A percentile compares a stretch with the other conserved stretches of the same genome.
Evolutionary conservation across 2,888 invertebrate genomes (phyloP).

Genomic region (Dromius quadrimaculatus): DNA sequence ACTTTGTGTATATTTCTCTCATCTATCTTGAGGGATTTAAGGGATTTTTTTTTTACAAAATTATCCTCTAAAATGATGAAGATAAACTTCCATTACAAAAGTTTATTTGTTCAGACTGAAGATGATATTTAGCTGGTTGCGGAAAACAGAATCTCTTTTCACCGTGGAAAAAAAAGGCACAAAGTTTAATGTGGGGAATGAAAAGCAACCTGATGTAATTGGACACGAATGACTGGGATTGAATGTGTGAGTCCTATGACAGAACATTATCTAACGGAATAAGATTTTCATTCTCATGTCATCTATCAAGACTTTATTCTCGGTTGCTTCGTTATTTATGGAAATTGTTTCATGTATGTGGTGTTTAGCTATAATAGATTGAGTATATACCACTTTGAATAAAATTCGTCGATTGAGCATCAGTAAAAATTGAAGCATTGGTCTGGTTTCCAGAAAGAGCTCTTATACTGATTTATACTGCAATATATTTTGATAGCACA

Average conservation of each 20-base stretch:
- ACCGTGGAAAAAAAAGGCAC: too few species aligned
- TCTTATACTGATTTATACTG: slow-evolving; percentile 23
- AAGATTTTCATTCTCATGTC: slow-evolving; percentile 22
- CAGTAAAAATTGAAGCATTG: slow-evolving; percentile 26
- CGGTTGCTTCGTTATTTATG: slow-evolving; percentile 12
- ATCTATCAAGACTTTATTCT: slow-evolving; percentile 15
- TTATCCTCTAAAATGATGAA: too few species aligned
- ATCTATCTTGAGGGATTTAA: slow-evolving; percentile 33
- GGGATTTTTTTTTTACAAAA: too few species aligned
- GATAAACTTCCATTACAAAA: too few species aligned
- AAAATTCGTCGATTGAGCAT: slow-evolving; percentile 28
- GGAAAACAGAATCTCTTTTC: too few species aligned
- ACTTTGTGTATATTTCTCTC: slow-evolving; percentile 42
- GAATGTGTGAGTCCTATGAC: slow-evolving; percentile 1
- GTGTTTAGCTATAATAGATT: slow-evolving; percentile 27
- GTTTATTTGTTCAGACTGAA: too few species aligned
- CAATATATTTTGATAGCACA: slow-evolving; percentile 27
- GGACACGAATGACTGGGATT: slow-evolving; percentile 22
- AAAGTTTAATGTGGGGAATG: too few species aligned
- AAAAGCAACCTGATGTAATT: slow-evolving; percentile 19
- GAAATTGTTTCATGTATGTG: slow-evolving; percentile 12
- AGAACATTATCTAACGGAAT: too few species aligned
- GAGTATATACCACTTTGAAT: slow-evolving; percentile 31
- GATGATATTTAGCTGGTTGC: too few species aligned
- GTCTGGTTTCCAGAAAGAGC: slow-evolving; percentile 9